Base-by-base conservation (phyloP, 2,113 vertebrate species). In the Vanacampus margaritifer region DNA sequence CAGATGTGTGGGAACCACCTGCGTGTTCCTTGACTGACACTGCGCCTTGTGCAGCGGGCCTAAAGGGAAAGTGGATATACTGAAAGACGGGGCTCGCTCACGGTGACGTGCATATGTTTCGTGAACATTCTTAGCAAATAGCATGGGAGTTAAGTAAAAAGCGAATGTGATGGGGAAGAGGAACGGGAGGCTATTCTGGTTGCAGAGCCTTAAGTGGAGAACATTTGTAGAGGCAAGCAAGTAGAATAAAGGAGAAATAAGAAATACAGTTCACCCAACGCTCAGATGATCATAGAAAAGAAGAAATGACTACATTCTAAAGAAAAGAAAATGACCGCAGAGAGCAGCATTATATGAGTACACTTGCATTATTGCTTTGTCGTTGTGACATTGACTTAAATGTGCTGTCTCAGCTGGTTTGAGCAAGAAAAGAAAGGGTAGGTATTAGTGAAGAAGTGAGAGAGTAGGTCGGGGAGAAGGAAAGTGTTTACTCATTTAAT, bases 401-500 rank as follows among this genome's bases (percentile, higher is more conserved):
- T 57, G 54, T 57, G 26, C 54, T 57, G 54, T 19, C 54, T 57
- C 5, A 2, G 32, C 26, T 32, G 26, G 28, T 57, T 54, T 54
- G 14, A 26, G 5, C 26, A 54, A 14, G 12, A 26, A 24, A 54
- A 14, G 9, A 53, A 51, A 11, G 48, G 48, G n/a, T 12, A 57
- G 2, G 6, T 2, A 57, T 57, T 32, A 26, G 26, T 32, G 11
- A 6, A 57, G 54, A 26, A 32, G 28, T 32, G 7, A 56, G 24
- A 26, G 10, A 56, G 24, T 5, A 13, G 26, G 13, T 56, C 13
- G 5, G 53, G 13, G 5, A 16, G 13, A 6, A 32, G 54, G 2
- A 17, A 32, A 57, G 54, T 57, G 54, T 57, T 57, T 57, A 17
- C 26, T 35, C 54, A 57, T 32, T 57, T 57, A 57, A 57, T 32